A percentile compares a stretch with the other conserved stretches of the same genome.
phyloP scores from a whole-genome alignment of 2,113 vertebrate genomes.

The Chamaea fasciata region DNA sequence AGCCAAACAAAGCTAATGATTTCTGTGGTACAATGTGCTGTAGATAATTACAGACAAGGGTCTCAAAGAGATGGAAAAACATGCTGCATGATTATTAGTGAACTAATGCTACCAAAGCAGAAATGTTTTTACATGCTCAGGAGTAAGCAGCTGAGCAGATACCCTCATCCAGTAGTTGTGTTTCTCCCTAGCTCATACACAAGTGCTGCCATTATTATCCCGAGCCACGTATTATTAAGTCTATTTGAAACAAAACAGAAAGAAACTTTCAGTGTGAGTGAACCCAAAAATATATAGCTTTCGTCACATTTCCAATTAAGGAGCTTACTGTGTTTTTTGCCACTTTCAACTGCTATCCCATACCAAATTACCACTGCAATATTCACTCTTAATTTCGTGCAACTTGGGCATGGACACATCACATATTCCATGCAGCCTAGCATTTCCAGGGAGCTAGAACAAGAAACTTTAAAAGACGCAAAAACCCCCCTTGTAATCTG shows the following conservation, averaged over 20 bases:
- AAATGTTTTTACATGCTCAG: background rate
- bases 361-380: background rate
- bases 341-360: background rate
- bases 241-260: background rate
- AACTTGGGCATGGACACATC: rapidly evolving
- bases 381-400: background rate
- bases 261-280: background rate
- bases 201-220: rapidly evolving
- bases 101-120: background rate
- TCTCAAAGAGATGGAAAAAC: background rate
- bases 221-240: rapidly evolving
- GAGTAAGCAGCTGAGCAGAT: background rate
- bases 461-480: background rate
- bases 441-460: rapidly evolving
- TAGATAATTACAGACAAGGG: background rate
- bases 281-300: rapidly evolving
- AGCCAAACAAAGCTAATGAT: background rate
- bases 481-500: background rate
- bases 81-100: background rate
- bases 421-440: no score
- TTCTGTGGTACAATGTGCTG: background rate
- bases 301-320: background rate
- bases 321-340: background rate
- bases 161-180: background rate
- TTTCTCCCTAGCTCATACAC: background rate